These are phyloP conservation scores for Choloepus didactylus DNA, from an alignment of 2,797 vertebrate genomes.

Conservation along the genomic window DNA sequence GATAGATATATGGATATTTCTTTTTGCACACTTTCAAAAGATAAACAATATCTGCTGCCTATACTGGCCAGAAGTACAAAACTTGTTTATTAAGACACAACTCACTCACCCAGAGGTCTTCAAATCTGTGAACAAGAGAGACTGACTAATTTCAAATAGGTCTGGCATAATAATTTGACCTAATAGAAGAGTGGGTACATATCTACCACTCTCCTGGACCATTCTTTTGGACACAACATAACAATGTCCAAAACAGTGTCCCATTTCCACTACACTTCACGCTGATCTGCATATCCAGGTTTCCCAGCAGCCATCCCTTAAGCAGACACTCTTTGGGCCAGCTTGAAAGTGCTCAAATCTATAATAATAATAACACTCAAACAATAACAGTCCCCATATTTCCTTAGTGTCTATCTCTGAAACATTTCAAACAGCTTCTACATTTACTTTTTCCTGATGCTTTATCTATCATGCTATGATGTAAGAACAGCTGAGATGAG, in stretches of 20 bases:
- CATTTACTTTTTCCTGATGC: slow-evolving; percentile 49
- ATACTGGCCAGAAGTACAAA: slow-evolving; percentile 80
- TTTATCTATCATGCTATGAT: slow-evolving; percentile 64
- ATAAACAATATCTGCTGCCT: slow-evolving; percentile 83
- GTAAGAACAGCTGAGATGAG: slow-evolving; percentile 70
- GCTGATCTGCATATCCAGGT: neutral
- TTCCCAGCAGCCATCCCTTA: slow-evolving; percentile 35
- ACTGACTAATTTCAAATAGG: slow-evolving; percentile 64
- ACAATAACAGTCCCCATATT: slow-evolving; percentile 57
- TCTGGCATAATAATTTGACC: slow-evolving; percentile 33
- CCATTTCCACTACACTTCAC: neutral
- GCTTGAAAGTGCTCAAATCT: slow-evolving; percentile 45
- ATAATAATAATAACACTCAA: slow-evolving; percentile 27
- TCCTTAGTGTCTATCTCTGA: slow-evolving; percentile 66
- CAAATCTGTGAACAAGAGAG: slow-evolving; percentile 69
- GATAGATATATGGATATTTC: slow-evolving; percentile 61
- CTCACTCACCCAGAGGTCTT: slow-evolving; percentile 74
- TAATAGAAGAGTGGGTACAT: slow-evolving; percentile 25
- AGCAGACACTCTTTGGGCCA: slow-evolving; percentile 42
- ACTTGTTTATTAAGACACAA: slow-evolving; percentile 80
- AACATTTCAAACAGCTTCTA: slow-evolving; percentile 67
- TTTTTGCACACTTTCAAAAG: slow-evolving; percentile 78
- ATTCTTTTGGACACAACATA: neutral
- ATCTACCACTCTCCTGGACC: slow-evolving; percentile 1
- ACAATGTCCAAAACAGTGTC: neutral